phyloP scores from a whole-genome alignment of 2,113 vertebrate genomes.

The Pimephales promelas region DNA sequence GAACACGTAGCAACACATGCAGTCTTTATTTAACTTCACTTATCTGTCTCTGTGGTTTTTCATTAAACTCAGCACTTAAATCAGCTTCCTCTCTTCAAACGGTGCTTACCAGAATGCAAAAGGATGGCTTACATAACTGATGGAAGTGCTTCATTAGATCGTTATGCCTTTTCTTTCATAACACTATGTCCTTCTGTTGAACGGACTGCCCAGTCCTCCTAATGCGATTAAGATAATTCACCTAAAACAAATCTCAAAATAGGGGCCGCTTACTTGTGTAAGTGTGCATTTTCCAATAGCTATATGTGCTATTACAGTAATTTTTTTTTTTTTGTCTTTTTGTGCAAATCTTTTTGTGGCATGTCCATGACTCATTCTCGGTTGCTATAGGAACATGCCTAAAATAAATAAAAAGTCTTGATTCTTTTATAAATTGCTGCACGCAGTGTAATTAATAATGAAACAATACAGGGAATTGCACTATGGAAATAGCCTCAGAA shows the following conservation, averaged over 20 bases:
- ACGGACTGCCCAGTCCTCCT: constrained; percentile 41
- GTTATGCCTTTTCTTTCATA: constrained; percentile 49
- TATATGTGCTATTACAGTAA: constrained; percentile 4
- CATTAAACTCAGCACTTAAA: constrained; percentile 42
- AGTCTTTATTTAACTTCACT: constrained; percentile 44
- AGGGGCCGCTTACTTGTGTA: constrained; percentile 34
- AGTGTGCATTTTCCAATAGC: background rate
- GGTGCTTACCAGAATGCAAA: constrained; percentile 32
- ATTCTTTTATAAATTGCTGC: constrained; percentile 5
- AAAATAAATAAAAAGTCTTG: background rate
- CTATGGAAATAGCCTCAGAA: background rate
- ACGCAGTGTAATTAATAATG: background rate
- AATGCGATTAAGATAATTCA: constrained; percentile 59
- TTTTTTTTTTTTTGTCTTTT: constrained; percentile 34
- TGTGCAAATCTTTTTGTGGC: constrained; percentile 22
- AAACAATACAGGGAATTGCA: constrained; percentile 4
- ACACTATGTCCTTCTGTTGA: constrained; percentile 49
- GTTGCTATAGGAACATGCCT: constrained; percentile 6
- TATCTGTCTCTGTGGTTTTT: constrained; percentile 46
- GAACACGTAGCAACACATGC: constrained; percentile 28
- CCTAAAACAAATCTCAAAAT: constrained; percentile 22
- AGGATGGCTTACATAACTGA: constrained; percentile 48
- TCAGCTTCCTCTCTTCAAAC: constrained; percentile 40
- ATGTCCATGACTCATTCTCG: constrained; percentile 28
- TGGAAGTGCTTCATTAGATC: constrained; percentile 59